Conservation (phyloP, 2,113 vertebrate species). For the Anguilla rostrata region DNA sequence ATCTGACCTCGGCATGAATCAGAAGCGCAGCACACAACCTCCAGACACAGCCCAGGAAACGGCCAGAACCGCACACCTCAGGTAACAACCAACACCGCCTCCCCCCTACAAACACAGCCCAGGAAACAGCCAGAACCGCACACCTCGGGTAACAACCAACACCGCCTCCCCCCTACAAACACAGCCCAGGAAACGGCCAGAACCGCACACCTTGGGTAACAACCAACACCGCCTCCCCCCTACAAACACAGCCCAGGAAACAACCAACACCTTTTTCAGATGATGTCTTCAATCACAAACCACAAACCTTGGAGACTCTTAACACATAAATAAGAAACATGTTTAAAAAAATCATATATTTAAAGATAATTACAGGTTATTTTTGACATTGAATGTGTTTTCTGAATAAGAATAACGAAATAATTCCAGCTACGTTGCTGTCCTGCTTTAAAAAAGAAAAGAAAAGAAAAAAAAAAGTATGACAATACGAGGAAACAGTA, state of each 20-base stretch:
- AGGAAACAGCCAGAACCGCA: too few species aligned
- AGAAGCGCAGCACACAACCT: constrained; percentile 5
- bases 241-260: too few species aligned
- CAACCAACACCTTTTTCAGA: not conserved
- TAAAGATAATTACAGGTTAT: not conserved
- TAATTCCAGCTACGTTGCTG: not conserved
- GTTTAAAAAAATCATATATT: not conserved
- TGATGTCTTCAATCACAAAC: not conserved
- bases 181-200: too few species aligned
- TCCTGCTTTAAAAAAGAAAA: not conserved
- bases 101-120: too few species aligned
- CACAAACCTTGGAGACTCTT: not conserved
- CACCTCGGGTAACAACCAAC: too few species aligned
- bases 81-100: too few species aligned
- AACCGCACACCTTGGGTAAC: too few species aligned
- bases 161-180: too few species aligned
- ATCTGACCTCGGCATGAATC: constrained; percentile 22
- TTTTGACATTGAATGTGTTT: not conserved
- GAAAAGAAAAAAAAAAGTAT: not conserved
- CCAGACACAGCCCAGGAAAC: too few species aligned
- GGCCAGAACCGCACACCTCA: too few species aligned
- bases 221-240: too few species aligned
- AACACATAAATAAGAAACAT: not conserved
- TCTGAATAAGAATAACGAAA: not conserved
- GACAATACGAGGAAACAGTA: not conserved